Conservation (phyloP, 1,140 invertebrate genomes). For the Pachypsylla venusta region DNA sequence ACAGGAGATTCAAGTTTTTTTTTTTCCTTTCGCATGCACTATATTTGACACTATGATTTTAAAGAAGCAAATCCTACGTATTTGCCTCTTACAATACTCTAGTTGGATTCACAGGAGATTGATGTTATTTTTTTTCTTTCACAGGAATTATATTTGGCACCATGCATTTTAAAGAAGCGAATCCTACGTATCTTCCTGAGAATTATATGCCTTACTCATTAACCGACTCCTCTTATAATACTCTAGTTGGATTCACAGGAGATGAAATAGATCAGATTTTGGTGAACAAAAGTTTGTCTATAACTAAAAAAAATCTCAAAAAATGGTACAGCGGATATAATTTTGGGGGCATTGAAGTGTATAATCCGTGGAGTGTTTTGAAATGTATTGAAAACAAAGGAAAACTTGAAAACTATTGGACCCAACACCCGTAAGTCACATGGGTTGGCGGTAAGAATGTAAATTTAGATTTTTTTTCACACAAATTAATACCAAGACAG, state of each 20-base stretch:
- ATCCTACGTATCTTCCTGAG: neutral
- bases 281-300: neutral
- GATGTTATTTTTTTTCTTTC: neutral
- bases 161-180: neutral
- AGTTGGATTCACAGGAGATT: no score
- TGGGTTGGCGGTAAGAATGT: no score
- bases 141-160: neutral
- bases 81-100: neutral
- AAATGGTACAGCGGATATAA: constrained; percentile 5
- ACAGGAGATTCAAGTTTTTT: no score
- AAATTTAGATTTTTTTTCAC: no score
- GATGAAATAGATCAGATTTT: neutral
- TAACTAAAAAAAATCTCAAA: neutral
- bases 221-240: neutral
- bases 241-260: neutral
- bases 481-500: no score
- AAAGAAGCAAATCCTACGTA: neutral
- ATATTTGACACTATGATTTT: neutral
- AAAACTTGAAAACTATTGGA: neutral
- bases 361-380: neutral
- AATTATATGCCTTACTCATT: neutral
- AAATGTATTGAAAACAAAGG: neutral
- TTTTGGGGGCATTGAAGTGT: neutral
- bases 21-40: neutral
- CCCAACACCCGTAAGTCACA: neutral